Evolutionary conservation across 2,888 invertebrate genomes (phyloP).

Genomic region (Cantharis rufa): DNA sequence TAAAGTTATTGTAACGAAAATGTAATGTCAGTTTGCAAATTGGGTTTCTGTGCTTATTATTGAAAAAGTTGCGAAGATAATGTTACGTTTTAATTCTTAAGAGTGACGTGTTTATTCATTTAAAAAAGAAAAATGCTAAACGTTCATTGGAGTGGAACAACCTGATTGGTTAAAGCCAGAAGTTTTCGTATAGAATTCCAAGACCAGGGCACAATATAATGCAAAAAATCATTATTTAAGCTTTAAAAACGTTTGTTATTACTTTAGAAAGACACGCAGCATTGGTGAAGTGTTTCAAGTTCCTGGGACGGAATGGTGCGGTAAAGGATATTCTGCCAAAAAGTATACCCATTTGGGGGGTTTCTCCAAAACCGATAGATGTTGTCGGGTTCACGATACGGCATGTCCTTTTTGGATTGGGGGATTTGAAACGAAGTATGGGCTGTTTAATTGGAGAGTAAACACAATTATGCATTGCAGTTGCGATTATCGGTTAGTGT

Average conservation of each 20-base stretch:
- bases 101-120: background rate
- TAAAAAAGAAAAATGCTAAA: background rate
- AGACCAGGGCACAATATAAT: slow-evolving; percentile 8
- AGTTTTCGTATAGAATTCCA: background rate
- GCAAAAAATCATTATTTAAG: background rate
- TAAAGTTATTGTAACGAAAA: background rate
- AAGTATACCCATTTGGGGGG: slow-evolving; percentile 83
- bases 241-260: background rate
- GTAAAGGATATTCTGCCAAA: slow-evolving; percentile 81
- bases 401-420: slow-evolving; percentile 84
- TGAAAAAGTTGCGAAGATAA: background rate
- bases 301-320: slow-evolving; percentile 94
- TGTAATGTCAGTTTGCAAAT: background rate
- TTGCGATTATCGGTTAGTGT: slow-evolving; percentile 85
- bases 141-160: slow-evolving; percentile 19
- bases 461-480: slow-evolving; percentile 91
- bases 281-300: slow-evolving; percentile 73
- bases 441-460: slow-evolving; percentile 86
- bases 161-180: slow-evolving; percentile 10
- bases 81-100: background rate
- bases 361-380: slow-evolving; percentile 81
- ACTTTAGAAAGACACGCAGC: slow-evolving; percentile 57
- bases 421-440: slow-evolving; percentile 81
- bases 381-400: slow-evolving; percentile 86
- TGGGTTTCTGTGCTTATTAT: background rate